Base-by-base conservation (phyloP, 2,797 vertebrate genomes). In the Typhlichthys eigenmanni region DNA sequence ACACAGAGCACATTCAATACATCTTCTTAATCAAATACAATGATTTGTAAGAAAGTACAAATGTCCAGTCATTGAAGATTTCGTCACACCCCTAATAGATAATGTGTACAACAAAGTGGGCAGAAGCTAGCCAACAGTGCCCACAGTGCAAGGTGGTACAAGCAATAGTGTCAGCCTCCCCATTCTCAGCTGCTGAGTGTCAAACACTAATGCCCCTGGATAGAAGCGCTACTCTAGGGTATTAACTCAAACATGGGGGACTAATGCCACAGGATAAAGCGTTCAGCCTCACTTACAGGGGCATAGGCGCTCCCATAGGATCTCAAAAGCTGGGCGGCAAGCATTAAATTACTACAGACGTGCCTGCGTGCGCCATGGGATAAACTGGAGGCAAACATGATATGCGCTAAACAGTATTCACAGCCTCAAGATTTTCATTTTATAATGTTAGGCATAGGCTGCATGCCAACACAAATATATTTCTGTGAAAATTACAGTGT, bases 181-280 rank as follows among this genome's bases (percentile, higher is more conserved):
- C 68, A 69, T 70, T 67, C 80, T 75, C 68, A 77, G 79, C 76
- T 60, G 76, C 52, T 32, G 74, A 81, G 83, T 87, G 87, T 87
- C 86, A 84, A 78, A 89, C 84, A 72, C 83, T 87, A 87, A 89
- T 86, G 83, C 85, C 82, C 82, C 71, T 62, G 74, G 87, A 91
- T 81, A 84, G 85, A 83, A 64, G 78, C 83, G 83, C 82, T 77
- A 84, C 85, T 86, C 87, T 66, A 53, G 81, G 85, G 89, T 91
- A 87, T 90, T 92, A 89, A 88, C 81, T 91, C 85, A 90, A 87
- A 92, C 87, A 89, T 85, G 80, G 87, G 86, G 75, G 71, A 85
- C 84, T 90, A 90, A 91, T 88, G 79, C 84, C 86, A 87, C 19
- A 47, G 85, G 88, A 89, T 90, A 85, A 89, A 89, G 84, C 56